Base-by-base conservation (phyloP, 2,113 vertebrate genomes). In the Trinectes maculatus region DNA sequence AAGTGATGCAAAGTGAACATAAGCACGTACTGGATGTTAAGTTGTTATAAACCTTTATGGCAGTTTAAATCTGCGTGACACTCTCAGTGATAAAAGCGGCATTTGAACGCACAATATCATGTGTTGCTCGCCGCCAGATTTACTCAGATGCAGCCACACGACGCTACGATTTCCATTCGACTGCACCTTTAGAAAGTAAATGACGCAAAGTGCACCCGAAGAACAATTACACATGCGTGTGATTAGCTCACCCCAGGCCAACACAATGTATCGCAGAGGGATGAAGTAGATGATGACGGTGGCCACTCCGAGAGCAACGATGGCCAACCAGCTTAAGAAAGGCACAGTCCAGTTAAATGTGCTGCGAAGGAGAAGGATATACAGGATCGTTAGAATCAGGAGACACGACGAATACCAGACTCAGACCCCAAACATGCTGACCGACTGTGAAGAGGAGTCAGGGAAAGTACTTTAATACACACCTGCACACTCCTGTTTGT, bases 341-440 rank as follows among this genome's bases (percentile, higher is more conserved):
- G 96, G 96, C 86, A 98, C 95, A 13, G 96, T 99, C 98, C 98
- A 99, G 90, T 97, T 99, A 92, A 98, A 98, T 16, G 95, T 98
- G 86, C 98, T 99, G 79, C 25, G 84, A 64, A 77, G n/a, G 47
- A 87, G 51, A 74, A 39, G 28, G 16, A 57, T n/a, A 48, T 71
- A 44, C 39, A 15, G 11, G 34, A 51, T 9, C 21, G 8, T 57
- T 31, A 62, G 29, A 43, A 21, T 21, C 0, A 43, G 5, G 3
- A 48, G 16, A 54, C 43, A 36, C 24, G 34, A 54, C 29, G 62
- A 74, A 56, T 29, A 15, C 44, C 15, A 52, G 19, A 55, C 11
- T n/a, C 8, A 39, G 31, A n/a, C n/a, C n/a, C 39, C 51, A 46
- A 53, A 49, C 47, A 58, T 16, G 10, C 11, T 21, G 13, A 29